Conservation (phyloP, 2,797 vertebrate species). For the Cirrhinus mrigala region DNA sequence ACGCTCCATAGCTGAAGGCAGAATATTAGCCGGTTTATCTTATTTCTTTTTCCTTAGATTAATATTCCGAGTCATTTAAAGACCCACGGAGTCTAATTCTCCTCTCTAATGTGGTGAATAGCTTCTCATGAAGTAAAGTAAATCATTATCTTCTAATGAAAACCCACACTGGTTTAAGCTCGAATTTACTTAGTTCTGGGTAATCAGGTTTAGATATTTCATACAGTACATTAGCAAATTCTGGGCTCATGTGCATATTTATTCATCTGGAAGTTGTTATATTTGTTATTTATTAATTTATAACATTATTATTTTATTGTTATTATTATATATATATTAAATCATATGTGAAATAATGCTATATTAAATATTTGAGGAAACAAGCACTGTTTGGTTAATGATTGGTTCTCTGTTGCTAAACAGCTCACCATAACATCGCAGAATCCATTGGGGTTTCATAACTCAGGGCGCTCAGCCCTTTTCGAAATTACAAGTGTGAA, state of each 20-base stretch:
- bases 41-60: slow-evolving; percentile 17
- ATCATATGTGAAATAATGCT: no score
- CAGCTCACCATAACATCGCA: background rate
- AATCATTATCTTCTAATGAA: slow-evolving; percentile 3
- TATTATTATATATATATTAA: background rate
- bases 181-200: background rate
- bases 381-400: background rate
- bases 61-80: slow-evolving; percentile 20
- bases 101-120: slow-evolving; percentile 17
- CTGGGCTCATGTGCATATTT: no score
- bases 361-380: background rate
- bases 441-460: background rate
- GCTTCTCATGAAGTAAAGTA: slow-evolving; percentile 11
- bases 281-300: background rate
- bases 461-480: slow-evolving; percentile 11
- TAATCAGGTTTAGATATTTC: background rate
- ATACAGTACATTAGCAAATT: background rate
- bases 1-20: background rate
- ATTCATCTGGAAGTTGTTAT: no score
- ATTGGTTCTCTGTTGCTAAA: background rate
- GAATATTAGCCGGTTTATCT: slow-evolving; percentile 18
- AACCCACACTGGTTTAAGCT: background rate
- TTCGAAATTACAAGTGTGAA: background rate
- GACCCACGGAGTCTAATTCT: background rate
- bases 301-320: background rate